Conservation (phyloP, 2,888 invertebrate species). For the Tipula confusa region DNA sequence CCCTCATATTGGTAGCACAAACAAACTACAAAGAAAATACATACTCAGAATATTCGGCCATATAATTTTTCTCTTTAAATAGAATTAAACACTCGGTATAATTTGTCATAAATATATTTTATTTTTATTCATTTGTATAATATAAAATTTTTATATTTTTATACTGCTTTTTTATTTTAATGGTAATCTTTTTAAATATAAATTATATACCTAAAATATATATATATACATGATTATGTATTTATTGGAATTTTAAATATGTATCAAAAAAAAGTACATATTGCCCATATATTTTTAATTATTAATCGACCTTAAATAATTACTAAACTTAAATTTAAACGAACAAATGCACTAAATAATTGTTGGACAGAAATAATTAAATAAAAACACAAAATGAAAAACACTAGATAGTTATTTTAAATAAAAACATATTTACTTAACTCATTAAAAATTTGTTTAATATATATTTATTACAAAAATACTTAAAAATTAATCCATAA, state of each 20-base stretch:
- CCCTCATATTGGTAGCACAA: neutral
- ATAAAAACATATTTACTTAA: slow-evolving; percentile 28
- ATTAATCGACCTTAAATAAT: neutral
- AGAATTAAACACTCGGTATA: neutral
- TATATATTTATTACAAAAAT: slow-evolving; percentile 30
- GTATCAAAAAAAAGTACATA: slow-evolving; percentile 32
- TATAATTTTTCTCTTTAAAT: neutral
- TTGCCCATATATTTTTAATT: slow-evolving; percentile 27
- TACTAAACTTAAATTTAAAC: slow-evolving; percentile 30
- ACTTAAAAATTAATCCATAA: slow-evolving; percentile 31
- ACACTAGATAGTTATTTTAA: neutral
- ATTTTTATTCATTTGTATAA: slow-evolving; percentile 21
- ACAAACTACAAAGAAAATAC: too few species aligned
- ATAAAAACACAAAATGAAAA: neutral
- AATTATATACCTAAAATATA: slow-evolving; percentile 20
- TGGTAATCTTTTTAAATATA: slow-evolving; percentile 27
- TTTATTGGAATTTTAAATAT: slow-evolving; percentile 31
- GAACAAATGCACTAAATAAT: neutral
- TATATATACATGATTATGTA: slow-evolving; percentile 32
- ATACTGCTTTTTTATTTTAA: slow-evolving; percentile 27
- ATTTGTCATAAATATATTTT: slow-evolving; percentile 20
- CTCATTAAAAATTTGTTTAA: slow-evolving; percentile 27
- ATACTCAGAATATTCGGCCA: too few species aligned
- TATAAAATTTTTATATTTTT: slow-evolving; percentile 27
- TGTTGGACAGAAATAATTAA: neutral